Conservation (phyloP, 2,797 vertebrate genomes). For the Peromyscus aztecus region DNA sequence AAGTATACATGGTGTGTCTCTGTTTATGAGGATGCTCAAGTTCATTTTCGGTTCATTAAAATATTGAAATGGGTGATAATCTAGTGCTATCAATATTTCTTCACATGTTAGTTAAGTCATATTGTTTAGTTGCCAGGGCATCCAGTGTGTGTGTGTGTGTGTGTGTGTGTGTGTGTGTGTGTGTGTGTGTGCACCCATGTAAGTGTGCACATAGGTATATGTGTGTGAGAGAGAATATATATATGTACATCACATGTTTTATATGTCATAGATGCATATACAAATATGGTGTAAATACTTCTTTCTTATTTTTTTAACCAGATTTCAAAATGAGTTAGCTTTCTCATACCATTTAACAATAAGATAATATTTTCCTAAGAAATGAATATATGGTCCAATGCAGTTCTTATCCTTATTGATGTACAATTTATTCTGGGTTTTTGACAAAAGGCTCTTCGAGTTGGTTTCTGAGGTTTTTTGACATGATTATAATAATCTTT, state of each 20-base stretch:
- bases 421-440: neutral
- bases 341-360: neutral
- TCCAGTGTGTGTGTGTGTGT: neutral
- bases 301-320: neutral
- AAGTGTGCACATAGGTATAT: too few relatives aligned
- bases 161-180: neutral
- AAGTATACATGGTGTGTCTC: neutral
- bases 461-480: slow-evolving; percentile 4
- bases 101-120: neutral
- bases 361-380: slow-evolving; percentile 29
- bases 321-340: slow-evolving; percentile 58
- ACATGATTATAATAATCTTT: neutral
- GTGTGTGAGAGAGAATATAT: neutral
- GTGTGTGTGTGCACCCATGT: neutral
- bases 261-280: neutral
- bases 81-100: neutral
- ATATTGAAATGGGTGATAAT: neutral
- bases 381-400: neutral
- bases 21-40: neutral
- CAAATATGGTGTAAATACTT: slow-evolving; percentile 6
- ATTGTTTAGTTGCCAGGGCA: neutral
- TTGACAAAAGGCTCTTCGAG: neutral
- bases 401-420: neutral
- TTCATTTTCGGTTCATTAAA: neutral
- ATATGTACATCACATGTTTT: neutral